Percentiles rank a stretch among this genome's conserved stretches.
These are phyloP conservation scores for Pteronura brasiliensis DNA, from an alignment of 2,113 vertebrate species.

Conservation along the genomic window DNA sequence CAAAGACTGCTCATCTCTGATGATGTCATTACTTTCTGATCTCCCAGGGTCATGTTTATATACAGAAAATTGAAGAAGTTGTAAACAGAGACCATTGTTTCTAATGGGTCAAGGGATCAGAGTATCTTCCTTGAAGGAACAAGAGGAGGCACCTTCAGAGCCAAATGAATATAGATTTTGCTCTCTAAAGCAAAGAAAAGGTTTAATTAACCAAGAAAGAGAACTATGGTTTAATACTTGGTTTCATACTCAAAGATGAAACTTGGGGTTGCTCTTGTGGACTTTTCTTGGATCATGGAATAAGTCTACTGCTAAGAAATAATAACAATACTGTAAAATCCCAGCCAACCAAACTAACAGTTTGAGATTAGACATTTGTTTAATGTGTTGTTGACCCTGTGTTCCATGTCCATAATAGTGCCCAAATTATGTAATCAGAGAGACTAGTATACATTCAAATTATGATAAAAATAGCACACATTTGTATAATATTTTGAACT, in stretches of 20 bases:
- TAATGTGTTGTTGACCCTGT: neutral
- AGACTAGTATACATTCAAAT: neutral
- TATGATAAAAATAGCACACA: neutral
- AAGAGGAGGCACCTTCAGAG: neutral
- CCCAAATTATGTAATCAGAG: neutral
- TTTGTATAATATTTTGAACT: conserved; percentile 23
- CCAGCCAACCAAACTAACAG: neutral
- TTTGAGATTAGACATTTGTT: neutral
- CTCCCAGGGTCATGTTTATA: neutral
- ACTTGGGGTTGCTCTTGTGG: neutral
- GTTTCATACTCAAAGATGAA: neutral
- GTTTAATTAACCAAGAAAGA: neutral
- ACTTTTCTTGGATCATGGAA: neutral
- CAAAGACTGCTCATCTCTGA: neutral
- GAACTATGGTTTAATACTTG: neutral
- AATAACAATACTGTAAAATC: neutral
- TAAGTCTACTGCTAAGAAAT: neutral
- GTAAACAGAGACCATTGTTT: neutral
- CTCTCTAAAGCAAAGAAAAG: neutral
- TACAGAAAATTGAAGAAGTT: neutral
- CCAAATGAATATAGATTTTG: neutral
- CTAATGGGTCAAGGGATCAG: neutral
- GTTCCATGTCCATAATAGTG: neutral
- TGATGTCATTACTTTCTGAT: neutral
- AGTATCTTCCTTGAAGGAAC: neutral